phyloP scores from a whole-genome alignment of 23 tunicate species.

The Trididemnum clinides region DNA sequence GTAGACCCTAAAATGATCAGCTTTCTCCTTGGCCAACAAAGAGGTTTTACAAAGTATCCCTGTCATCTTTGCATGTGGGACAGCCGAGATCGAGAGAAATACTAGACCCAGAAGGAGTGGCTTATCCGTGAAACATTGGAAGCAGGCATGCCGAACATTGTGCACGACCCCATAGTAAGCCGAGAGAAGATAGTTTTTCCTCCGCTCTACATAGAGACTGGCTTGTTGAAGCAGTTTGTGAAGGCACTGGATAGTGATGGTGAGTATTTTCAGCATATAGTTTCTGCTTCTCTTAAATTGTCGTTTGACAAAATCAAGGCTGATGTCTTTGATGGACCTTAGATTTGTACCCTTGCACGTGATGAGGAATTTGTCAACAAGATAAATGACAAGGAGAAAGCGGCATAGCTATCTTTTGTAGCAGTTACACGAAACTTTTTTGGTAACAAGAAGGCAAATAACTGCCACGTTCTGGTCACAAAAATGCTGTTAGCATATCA shows the following conservation, averaged over 20 bases:
- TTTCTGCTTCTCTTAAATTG: constrained; percentile 20
- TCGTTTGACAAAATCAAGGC: constrained; percentile 33
- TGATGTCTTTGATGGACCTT: constrained; percentile 30
- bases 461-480: constrained; percentile 20
- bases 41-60: constrained; percentile 19
- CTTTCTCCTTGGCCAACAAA: no score
- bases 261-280: constrained; percentile 20
- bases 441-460: constrained; percentile 33
- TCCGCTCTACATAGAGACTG: background rate
- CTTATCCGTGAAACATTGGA: constrained; percentile 24
- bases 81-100: constrained; percentile 15
- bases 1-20: constrained; percentile 4
- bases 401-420: constrained; percentile 29
- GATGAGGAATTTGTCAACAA: constrained; percentile 11
- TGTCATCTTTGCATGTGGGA: constrained; percentile 23
- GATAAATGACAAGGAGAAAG: constrained; percentile 18
- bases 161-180: constrained; percentile 25
- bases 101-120: constrained; percentile 13
- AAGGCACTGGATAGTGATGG: constrained; percentile 14
- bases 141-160: constrained; percentile 38
- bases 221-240: constrained; percentile 17
- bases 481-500: constrained; percentile 9
- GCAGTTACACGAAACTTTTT: constrained; percentile 23
- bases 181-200: constrained; percentile 25
- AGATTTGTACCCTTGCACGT: constrained; percentile 20